Evolutionary conservation across 2,888 invertebrate species (phyloP), one percentile per base, ranked within the genome.

Genomic region (Pycnomerus fuliginosus): DNA sequence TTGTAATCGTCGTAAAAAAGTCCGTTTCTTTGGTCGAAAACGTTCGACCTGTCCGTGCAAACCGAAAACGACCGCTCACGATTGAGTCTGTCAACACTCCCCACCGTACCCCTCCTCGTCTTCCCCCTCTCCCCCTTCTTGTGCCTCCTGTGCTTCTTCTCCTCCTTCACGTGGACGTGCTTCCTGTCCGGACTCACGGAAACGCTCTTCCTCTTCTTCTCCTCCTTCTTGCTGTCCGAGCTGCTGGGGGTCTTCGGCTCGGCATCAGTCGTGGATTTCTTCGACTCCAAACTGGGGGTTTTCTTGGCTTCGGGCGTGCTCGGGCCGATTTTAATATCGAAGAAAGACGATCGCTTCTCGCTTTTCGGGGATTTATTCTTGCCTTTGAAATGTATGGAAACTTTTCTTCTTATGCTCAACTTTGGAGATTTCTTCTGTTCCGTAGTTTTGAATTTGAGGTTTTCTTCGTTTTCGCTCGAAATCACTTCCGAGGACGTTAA

Each of bases 321-420:
- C 47, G 31, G 25, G 2, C 14, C 47, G 40, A 61, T 63, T 39
- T 58, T 61, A n/a, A 63, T 52, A 42, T 67, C 67, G 43, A 67
- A 65, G n/a, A n/a, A n/a, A n/a, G 65, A 34, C 2, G 62, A 55
- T 12, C 53, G 48, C 46, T 61, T 65, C 44, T 62, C 58, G 15
- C 55, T 57, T 25, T 44, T 49, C 22, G 54, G 45, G 1, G 54
- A 47, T 44, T 55, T 60, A 2, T 65, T 70, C 52, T 67, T 69
- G 1, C 72, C 71, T 48, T 73, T 73, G 54, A 74, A 75, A 52
- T 74, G 73, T 27, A 75, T 73, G 1, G 73, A 73, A 5, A 74
- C 73, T 10, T 25, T 25, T 56, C 36, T 48, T 53, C 15, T 56
- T 45, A n/a, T 48, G 37, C 46, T 54, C 55, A 28, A 39, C 36